Conservation (phyloP, 2,113 vertebrate species). For the Pseudonaja textilis region DNA sequence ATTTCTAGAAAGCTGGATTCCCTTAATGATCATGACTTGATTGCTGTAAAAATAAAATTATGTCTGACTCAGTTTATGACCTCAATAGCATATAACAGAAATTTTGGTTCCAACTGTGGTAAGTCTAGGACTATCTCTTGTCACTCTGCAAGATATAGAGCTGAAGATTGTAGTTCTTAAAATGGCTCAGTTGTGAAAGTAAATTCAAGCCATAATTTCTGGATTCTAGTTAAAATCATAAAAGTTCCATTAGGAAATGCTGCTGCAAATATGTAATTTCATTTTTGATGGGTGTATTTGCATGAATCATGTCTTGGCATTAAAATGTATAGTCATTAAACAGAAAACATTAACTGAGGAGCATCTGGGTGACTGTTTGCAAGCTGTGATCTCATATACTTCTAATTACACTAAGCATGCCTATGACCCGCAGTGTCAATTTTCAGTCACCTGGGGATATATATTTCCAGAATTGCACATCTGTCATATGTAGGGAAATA, state of each 20-base stretch:
- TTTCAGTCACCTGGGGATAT: not conserved
- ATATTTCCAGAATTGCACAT: not conserved
- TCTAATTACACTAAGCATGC: not conserved
- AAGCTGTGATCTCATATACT: not conserved
- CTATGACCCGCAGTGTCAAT: not conserved
- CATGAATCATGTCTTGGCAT: not conserved
- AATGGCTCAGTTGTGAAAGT: not conserved
- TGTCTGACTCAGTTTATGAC: not conserved
- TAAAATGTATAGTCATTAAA: not conserved
- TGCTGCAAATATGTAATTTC: too few relatives aligned
- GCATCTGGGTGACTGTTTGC: not conserved
- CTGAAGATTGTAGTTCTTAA: not conserved
- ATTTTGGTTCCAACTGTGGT: not conserved
- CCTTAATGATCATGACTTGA: not conserved
- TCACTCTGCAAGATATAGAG: not conserved
- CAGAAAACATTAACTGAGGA: not conserved
- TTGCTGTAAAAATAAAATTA: not conserved
- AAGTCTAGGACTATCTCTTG: not conserved
- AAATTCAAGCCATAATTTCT: not conserved
- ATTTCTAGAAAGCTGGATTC: not conserved
- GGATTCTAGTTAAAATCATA: not conserved
- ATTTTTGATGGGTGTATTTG: not conserved
- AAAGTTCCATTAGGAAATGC: not conserved
- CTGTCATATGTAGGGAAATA: not conserved
- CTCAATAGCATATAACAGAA: not conserved